Conservation (phyloP, 2,888 invertebrate genomes). For the Hirtodrosophila cameraria region DNA sequence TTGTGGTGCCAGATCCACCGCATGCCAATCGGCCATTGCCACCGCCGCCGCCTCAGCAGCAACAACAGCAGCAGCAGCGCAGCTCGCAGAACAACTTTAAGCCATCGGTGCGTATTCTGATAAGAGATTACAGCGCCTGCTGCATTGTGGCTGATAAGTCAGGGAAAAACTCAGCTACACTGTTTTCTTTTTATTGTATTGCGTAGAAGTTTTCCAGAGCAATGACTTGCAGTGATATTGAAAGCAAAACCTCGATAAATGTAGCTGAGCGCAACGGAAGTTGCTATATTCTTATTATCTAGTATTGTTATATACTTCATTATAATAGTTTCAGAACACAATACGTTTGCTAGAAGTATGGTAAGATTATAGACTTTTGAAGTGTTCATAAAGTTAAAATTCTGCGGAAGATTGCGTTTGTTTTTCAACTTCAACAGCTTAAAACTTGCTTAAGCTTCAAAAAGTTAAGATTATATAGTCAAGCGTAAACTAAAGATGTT, state of each 20-base stretch:
- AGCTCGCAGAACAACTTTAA: conserved; percentile 94
- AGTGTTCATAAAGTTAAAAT: no score
- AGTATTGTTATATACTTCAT: not conserved
- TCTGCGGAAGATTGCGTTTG: no score
- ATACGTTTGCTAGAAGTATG: not conserved
- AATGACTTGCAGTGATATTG: conserved; percentile 15
- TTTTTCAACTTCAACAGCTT: no score
- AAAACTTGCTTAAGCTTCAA: no score
- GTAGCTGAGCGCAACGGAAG: not conserved
- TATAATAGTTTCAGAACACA: not conserved
- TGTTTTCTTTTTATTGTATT: not conserved
- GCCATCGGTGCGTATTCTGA: conserved; percentile 89
- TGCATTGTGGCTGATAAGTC: conserved; percentile 26
- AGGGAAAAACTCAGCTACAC: conserved; percentile 1
- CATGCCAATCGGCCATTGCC: conserved; percentile 85
- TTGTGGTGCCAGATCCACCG: conserved; percentile 95
- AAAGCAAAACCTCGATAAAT: conserved; percentile 17
- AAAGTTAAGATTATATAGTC: no score
- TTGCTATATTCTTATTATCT: no score
- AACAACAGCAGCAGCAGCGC: conserved; percentile 88
- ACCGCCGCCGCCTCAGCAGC: conserved; percentile 82
- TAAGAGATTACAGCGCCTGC: conserved; percentile 22
- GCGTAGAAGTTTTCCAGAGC: conserved; percentile 13
- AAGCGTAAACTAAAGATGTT: no score
- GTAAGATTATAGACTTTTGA: no score